Base-by-base conservation (phyloP, 2,888 invertebrate genomes). In the Vandiemenella viatica region DNA sequence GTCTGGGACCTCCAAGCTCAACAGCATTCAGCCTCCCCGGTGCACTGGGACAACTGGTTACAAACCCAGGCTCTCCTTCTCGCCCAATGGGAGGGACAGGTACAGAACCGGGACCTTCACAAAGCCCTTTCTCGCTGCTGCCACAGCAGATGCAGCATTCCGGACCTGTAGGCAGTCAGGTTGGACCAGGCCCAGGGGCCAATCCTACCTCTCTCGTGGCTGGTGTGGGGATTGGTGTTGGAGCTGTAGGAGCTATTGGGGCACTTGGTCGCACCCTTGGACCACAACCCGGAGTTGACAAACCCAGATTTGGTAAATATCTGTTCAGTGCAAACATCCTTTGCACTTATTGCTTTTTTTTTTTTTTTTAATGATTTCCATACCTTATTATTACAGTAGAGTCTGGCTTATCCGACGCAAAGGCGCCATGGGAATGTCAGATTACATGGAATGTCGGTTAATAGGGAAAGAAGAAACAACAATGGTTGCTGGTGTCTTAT, bases 11-110 rank as follows among this genome's bases (percentile, higher is more conserved):
- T 6, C 80, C 80, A 1, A 76, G 76, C 10, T 83, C 77, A 62
- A 77, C 82, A 0, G 73, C 80, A 0, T 88, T 87, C 60, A 80
- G 77, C 55, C 70, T 83, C 59, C 80, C 80, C 15, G 78, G 79
- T 5, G 53, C 55, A 5, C 63, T 83, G 17, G 82, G 83, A 13
- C 83, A 82, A 42, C 65, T 86, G 45, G 82, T 84, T n/a, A 76
- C 84, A 4, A 77, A 84, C 5, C 84, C 88, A 17, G 87, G 85
- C 1, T 89, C 89, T 10, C 89, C 89, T 0, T 88, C 88, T 0
- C 73, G 89, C 40, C 68, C 89, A 37, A 77, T 89, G 69, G 78
- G 77, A 43, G 73, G 71, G 15, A 55, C 59, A 49, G 74, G 73
- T 4, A 64, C 67, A 13, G 77, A 77, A 1, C 77, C 80, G 0